Base-by-base conservation (phyloP, 2,888 invertebrate genomes). In the Spodoptera littoralis region DNA sequence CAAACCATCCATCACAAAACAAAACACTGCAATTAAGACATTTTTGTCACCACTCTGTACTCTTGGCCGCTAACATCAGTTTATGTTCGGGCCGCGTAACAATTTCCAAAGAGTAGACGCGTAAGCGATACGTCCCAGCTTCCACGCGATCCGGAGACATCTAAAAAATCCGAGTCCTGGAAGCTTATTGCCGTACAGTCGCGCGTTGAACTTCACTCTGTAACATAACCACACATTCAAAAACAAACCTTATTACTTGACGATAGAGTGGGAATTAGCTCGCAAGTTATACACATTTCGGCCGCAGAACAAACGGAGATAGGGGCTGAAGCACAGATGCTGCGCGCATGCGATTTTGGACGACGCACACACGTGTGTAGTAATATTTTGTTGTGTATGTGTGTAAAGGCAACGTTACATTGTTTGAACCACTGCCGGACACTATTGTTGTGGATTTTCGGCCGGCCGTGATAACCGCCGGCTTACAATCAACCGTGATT, bases 81-180 rank as follows among this genome's bases (percentile, higher is more conserved):
- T 73, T 59, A 51, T 62, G 49, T 63, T 79, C 72, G 70, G 80
- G 76, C 65, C 87, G 81, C 89, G 89, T 85, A 88, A 88, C 84
- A 80, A 86, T 81, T 80, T 85, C 75, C 69, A 69, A 72, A 75
- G 69, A 73, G 66, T 65, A 67, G 72, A 77, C 68, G 74, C 68
- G 65, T 67, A 62, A 79, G 76, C 80, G 83, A 84, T 81, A 89
- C 93, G 94, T 91, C 90, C 84, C 90, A 84, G 85, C 88, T 73
- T 87, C 87, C 80, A 76, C 85, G 77, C 90, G 90, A 82, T 82
- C 86, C 82, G 85, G 86, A 87, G 85, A 90, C 92, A 92, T 94
- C 94, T 94, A 91, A 93, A 93, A 93, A 92, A 91, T 89, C 85
- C 82, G 87, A 90, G 84, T 93, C 92, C 93, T 92, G 90, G 86